Conservation (phyloP, 1,140 invertebrate species). For the Drosophila oshimai region DNA sequence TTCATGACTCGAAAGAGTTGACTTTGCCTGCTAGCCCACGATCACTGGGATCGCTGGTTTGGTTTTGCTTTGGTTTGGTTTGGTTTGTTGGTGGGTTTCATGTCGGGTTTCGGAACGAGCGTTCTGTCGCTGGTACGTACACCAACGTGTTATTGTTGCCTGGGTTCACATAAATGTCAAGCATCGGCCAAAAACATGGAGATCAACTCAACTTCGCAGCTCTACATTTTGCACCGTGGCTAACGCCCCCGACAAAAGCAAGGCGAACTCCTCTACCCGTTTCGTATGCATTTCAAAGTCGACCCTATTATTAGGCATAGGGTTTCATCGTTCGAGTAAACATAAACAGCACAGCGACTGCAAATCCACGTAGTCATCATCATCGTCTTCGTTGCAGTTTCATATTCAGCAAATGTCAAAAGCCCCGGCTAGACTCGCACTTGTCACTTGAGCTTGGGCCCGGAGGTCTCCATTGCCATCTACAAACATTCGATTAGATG, state of each 20-base stretch:
- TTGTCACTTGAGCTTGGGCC: constrained; percentile 72
- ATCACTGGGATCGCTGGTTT: constrained; percentile 14
- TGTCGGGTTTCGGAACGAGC: too few relatives aligned
- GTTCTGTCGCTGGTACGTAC: constrained; percentile 13
- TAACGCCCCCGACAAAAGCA: constrained; percentile 57
- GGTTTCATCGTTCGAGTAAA: constrained; percentile 69
- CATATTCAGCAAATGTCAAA: constrained; percentile 68
- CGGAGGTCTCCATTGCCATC: constrained; percentile 59
- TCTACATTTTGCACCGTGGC: constrained; percentile 67
- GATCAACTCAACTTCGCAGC: constrained; percentile 57
- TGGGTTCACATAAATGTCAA: constrained; percentile 80
- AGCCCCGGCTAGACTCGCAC: constrained; percentile 43
- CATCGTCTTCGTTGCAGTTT: constrained; percentile 16
- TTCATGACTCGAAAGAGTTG: constrained; percentile 67
- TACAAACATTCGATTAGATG: constrained; percentile 32
- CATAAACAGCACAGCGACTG: constrained; percentile 37
- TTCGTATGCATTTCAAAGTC: constrained; percentile 76
- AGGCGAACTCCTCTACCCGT: not conserved
- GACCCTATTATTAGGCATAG: constrained; percentile 75
- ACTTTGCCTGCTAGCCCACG: constrained; percentile 54
- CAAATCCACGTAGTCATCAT: constrained; percentile 33
- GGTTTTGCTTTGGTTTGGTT: constrained; percentile 7
- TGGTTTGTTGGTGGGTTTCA: constrained; percentile 42
- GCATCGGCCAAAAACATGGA: constrained; percentile 65
- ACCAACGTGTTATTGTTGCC: constrained; percentile 70